Evolutionary conservation across 2,888 invertebrate genomes (phyloP).

Genomic region (Pammene fasciana): DNA sequence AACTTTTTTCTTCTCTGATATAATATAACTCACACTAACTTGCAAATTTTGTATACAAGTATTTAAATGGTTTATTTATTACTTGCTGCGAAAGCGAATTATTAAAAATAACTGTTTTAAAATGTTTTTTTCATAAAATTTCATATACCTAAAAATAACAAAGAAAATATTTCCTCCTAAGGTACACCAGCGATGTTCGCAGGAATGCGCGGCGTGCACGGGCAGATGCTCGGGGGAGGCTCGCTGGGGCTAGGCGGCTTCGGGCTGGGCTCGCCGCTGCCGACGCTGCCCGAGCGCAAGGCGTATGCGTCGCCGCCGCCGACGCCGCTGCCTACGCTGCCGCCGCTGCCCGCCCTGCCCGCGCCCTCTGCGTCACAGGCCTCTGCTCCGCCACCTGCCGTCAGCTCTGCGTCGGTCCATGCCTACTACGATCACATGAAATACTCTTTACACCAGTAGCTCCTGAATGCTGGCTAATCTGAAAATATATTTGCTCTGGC

Average conservation of each 20-base stretch:
- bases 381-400: slow-evolving; percentile 66
- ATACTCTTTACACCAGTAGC: slow-evolving; percentile 44
- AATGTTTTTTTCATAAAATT: not conserved
- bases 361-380: slow-evolving; percentile 57
- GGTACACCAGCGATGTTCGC: slow-evolving; percentile 72
- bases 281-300: slow-evolving; percentile 82
- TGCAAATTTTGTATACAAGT: not conserved
- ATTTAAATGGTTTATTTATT: not conserved
- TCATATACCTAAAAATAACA: not conserved
- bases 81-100: slow-evolving; percentile 8
- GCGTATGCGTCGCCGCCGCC: slow-evolving; percentile 81
- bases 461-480: not conserved
- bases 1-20: not conserved
- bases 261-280: slow-evolving; percentile 69
- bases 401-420: slow-evolving; percentile 69
- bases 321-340: slow-evolving; percentile 80
- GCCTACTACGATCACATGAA: slow-evolving; percentile 61
- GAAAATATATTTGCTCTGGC: not conserved
- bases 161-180: slow-evolving; percentile 47
- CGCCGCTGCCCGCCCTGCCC: slow-evolving; percentile 60
- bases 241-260: slow-evolving; percentile 69
- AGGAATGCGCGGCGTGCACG: slow-evolving; percentile 73
- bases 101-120: not conserved
- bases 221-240: slow-evolving; percentile 72
- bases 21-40: too few species aligned